phyloP scores from a whole-genome alignment of 2,888 invertebrate genomes.

The Halocaridina rubra region DNA sequence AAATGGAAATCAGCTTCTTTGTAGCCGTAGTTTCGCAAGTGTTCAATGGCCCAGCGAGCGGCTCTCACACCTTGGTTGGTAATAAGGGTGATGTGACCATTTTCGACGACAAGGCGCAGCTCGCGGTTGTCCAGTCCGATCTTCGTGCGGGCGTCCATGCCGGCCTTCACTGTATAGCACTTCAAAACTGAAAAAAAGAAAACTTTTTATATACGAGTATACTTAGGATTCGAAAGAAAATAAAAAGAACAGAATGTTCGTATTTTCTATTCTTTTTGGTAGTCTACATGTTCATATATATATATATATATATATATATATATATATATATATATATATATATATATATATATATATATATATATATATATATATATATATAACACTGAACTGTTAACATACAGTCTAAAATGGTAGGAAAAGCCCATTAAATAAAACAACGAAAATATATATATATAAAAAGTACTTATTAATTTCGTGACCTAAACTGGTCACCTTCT shows the following conservation, averaged over 20 bases:
- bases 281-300: background rate
- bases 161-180: background rate
- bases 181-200: background rate
- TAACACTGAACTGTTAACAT: too few relatives aligned
- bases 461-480: too few relatives aligned
- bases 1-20: slow-evolving; percentile 15
- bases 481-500: too few relatives aligned
- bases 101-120: slow-evolving; percentile 6
- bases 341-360: too few relatives aligned
- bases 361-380: too few relatives aligned
- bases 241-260: too few relatives aligned
- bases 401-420: too few relatives aligned
- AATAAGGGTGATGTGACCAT: slow-evolving; percentile 32
- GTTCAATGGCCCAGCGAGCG: slow-evolving; percentile 12
- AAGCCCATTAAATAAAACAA: too few relatives aligned
- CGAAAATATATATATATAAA: too few relatives aligned
- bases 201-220: background rate
- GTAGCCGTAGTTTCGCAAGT: slow-evolving; percentile 26
- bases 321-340: too few relatives aligned
- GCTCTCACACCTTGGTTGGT: background rate
- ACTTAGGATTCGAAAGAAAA: background rate
- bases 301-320: background rate
- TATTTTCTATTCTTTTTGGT: background rate
- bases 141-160: background rate
- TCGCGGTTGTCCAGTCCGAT: background rate